phyloP scores from a whole-genome alignment of 2,113 vertebrate genomes.

The Phylloscopus trochilus region DNA sequence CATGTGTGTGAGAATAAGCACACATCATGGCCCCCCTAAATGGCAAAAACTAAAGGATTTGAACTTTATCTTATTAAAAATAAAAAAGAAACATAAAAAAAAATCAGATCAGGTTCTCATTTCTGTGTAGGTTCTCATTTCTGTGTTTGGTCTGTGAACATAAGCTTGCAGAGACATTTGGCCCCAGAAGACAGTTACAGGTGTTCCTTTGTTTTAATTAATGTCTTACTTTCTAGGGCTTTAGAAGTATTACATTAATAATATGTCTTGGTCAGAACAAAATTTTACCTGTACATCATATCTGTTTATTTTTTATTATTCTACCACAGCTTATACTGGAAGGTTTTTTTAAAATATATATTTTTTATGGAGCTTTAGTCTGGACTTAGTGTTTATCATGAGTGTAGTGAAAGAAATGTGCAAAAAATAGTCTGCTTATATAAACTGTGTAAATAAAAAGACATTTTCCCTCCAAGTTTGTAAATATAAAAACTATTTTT shows the following conservation, averaged over 20 bases:
- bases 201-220: background rate
- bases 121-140: background rate
- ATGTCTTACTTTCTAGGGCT: background rate
- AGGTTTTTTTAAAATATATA: background rate
- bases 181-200: background rate
- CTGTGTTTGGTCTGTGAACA: background rate
- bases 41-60: background rate
- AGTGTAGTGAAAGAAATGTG: background rate
- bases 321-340: background rate
- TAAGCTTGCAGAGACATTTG: background rate
- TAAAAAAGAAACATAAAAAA: background rate
- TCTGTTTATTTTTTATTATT: background rate
- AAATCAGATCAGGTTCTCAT: background rate
- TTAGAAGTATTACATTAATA: background rate
- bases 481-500: background rate
- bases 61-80: background rate
- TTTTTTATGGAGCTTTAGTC: background rate
- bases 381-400: background rate
- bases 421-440: background rate
- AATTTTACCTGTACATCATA: background rate
- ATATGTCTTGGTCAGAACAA: background rate
- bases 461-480: background rate
- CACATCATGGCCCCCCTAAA: background rate
- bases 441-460: background rate
- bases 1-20: background rate